These are phyloP conservation scores for Sphinx pinastri DNA, from an alignment of 2,888 invertebrate species.

Conservation along the genomic window DNA sequence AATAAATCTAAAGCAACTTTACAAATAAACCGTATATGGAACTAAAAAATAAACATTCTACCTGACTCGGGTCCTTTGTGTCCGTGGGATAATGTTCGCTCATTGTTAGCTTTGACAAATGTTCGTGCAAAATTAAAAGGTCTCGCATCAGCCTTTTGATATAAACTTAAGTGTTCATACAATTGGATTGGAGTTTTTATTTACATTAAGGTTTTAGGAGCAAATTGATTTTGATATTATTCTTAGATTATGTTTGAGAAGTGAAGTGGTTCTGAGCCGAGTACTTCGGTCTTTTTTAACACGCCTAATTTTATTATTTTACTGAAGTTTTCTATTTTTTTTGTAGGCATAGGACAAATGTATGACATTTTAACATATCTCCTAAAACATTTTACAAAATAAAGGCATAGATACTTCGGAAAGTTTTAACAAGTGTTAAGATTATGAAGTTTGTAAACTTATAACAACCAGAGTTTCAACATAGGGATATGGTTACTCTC, in stretches of 20 bases:
- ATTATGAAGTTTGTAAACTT: conserved; percentile 1
- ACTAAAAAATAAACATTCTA: neutral
- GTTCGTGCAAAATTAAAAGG: conserved; percentile 25
- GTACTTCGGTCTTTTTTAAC: too few relatives aligned
- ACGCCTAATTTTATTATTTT: too few relatives aligned
- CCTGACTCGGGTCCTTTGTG: conserved; percentile 2
- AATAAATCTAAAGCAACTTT: too few relatives aligned
- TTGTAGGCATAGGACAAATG: too few relatives aligned
- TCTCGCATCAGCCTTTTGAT: conserved; percentile 23
- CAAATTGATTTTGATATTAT: too few relatives aligned
- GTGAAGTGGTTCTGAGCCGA: too few relatives aligned
- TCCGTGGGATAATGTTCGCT: conserved; percentile 5
- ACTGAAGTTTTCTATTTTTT: too few relatives aligned
- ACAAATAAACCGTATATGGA: neutral
- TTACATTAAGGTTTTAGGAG: neutral
- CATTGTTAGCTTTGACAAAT: conserved; percentile 25
- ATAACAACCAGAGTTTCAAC: neutral
- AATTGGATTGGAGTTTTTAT: neutral
- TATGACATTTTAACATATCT: too few relatives aligned
- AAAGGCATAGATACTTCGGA: conserved; percentile 12
- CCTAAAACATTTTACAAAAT: too few relatives aligned
- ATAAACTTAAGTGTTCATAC: neutral
- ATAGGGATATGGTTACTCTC: neutral
- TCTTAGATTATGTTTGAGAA: too few relatives aligned
- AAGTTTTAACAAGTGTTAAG: conserved; percentile 16